Evolutionary conservation across 2,888 invertebrate genomes (phyloP).

Genomic region (Leucoptera coffeella): DNA sequence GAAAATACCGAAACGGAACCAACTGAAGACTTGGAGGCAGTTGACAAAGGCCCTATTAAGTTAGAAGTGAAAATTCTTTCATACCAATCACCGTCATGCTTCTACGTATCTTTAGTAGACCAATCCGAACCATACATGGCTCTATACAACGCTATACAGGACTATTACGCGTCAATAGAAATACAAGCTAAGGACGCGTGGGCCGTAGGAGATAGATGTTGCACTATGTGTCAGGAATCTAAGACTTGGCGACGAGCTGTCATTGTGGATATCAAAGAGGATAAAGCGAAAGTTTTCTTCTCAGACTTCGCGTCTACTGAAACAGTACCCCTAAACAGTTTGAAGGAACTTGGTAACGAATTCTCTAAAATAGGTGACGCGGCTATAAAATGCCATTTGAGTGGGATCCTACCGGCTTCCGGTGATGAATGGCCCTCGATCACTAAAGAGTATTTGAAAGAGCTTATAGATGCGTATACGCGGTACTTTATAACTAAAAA

Average conservation of each 20-base stretch:
- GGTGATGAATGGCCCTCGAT: conserved; percentile 57
- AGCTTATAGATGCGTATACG: conserved; percentile 42
- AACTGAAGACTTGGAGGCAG: conserved; percentile 21
- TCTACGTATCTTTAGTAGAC: conserved; percentile 52
- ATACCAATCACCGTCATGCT: conserved; percentile 49
- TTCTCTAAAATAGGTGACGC: conserved; percentile 50
- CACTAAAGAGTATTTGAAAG: conserved; percentile 55
- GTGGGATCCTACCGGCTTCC: conserved; percentile 64
- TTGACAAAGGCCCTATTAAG: conserved; percentile 40
- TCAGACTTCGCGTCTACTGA: conserved; percentile 59
- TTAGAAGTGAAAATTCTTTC: conserved; percentile 41
- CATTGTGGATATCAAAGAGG: conserved; percentile 22
- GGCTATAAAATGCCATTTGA: conserved; percentile 62
- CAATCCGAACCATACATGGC: conserved; percentile 33
- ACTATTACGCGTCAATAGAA: conserved; percentile 26
- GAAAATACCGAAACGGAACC: conserved; percentile 3
- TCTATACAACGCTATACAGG: conserved; percentile 49
- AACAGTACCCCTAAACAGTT: conserved; percentile 24
- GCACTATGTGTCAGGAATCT: conserved; percentile 29
- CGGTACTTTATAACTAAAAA: conserved; percentile 48
- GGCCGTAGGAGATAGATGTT: conserved; percentile 45
- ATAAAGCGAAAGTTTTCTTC: conserved; percentile 51
- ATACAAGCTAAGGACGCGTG: conserved; percentile 21
- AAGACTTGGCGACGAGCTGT: conserved; percentile 61
- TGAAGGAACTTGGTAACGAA: conserved; percentile 43